A percentile compares a stretch with the other conserved stretches of the same genome.
Evolutionary conservation across 2,113 vertebrate genomes (phyloP).

Genomic region (Paraplagusia blochii): DNA sequence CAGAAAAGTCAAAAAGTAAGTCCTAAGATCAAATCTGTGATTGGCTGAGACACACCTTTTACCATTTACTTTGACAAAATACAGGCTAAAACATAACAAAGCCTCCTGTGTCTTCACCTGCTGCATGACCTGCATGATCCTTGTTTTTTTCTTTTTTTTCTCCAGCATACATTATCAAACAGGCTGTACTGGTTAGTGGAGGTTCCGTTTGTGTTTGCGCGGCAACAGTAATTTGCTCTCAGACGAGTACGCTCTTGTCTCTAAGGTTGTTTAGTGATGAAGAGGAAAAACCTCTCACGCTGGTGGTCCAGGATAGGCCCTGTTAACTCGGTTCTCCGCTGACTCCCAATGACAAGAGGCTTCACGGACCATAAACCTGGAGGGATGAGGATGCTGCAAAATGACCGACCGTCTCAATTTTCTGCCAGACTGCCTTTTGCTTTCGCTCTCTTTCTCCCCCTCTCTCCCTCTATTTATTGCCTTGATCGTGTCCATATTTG

Average conservation of each 20-base stretch:
- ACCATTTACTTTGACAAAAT: not conserved
- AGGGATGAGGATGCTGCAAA: conserved; percentile 68
- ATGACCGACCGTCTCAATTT: conserved; percentile 75
- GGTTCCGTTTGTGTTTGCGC: not conserved
- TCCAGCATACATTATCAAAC: conserved; percentile 11
- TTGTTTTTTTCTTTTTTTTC: not conserved
- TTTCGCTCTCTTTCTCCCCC: conserved; percentile 29
- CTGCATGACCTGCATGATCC: not conserved
- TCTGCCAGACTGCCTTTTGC: conserved; percentile 68
- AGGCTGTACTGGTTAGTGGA: conserved; percentile 1
- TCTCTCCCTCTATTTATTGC: not conserved
- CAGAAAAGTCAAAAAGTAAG: not conserved
- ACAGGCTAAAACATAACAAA: not conserved
- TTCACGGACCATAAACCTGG: conserved; percentile 75
- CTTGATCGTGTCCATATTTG: conserved; percentile 1
- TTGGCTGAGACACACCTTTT: not conserved
- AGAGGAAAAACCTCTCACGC: conserved; percentile 52
- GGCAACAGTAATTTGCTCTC: conserved; percentile 1
- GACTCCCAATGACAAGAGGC: conserved; percentile 71
- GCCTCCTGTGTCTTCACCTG: not conserved
- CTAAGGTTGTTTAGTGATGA: conserved; percentile 56
- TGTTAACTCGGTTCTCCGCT: conserved; percentile 71
- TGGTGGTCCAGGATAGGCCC: conserved; percentile 62
- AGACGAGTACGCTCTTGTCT: conserved; percentile 32
- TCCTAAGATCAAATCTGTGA: not conserved